Conservation (phyloP, 2,888 invertebrate species). For the Seira sanloemensis region DNA sequence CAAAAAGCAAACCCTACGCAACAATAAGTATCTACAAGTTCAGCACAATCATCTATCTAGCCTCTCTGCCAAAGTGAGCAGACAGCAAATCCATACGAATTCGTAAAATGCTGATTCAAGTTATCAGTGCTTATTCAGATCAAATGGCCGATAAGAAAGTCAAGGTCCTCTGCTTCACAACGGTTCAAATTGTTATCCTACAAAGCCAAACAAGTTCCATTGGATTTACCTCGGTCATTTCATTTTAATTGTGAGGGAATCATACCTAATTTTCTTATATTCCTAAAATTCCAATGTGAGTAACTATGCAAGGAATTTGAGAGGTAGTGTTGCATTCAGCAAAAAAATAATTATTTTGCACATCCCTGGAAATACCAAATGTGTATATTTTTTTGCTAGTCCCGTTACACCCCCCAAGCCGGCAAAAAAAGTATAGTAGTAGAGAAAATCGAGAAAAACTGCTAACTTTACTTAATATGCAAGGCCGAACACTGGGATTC, state of each 20-base stretch:
- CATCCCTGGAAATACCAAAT: constrained; percentile 10
- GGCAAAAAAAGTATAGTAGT: neutral
- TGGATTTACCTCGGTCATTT: neutral
- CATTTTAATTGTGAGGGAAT: neutral
- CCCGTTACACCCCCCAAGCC: constrained; percentile 3
- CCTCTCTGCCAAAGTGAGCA: neutral
- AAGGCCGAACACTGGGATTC: constrained; percentile 52
- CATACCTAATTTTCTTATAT: neutral
- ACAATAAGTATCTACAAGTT: neutral
- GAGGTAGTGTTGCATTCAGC: neutral
- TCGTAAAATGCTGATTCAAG: neutral
- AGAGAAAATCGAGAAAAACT: constrained; percentile 36
- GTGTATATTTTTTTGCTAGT: neutral
- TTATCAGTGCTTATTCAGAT: constrained; percentile 35
- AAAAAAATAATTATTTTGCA: neutral
- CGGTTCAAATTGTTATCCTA: constrained; percentile 19
- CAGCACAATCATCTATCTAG: neutral
- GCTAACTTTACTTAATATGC: constrained; percentile 40
- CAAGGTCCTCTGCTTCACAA: constrained; percentile 44
- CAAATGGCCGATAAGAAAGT: constrained; percentile 56
- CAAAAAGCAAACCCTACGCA: no score
- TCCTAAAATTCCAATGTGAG: neutral
- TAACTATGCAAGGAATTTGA: neutral
- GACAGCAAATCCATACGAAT: neutral
- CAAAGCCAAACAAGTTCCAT: constrained; percentile 23